Base-by-base conservation (phyloP, 2,113 vertebrate genomes). In the Ophiodon elongatus region DNA sequence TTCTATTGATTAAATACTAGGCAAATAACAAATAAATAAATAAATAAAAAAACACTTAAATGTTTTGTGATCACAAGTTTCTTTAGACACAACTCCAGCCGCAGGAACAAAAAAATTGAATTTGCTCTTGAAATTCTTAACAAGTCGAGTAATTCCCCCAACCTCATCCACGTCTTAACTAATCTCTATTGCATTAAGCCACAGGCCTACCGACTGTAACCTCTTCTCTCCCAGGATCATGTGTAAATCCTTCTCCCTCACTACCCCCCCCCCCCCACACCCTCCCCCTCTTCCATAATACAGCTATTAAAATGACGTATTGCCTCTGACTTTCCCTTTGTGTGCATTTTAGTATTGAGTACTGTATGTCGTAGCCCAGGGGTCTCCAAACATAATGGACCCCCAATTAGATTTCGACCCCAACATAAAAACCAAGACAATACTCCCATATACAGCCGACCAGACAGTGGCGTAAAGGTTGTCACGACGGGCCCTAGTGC, bases 361-460 rank as follows among this genome's bases (percentile, higher is more conserved):
- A 25, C 54, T 54, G 23, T n/a, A 45, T 47, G 29, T 47, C 10
- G 14, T 17, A 25, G 35, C 72, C 76, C 41, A 54, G 45, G 50
- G 54, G 35, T 45, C 57, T 63, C 39, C 37, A 50, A 69, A 67
- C 0, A 4, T 31, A 39, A 68, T 77, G 60, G 33, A 35, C 47
- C 50, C 39, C 33, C 27, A 45, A 66, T 76, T 74, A 80, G 59
- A 71, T 78, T 74, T 62, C 69, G 47, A 84, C 14, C 57, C 52
- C 33, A 45, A 63, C 43, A 63, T 68, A 68, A 73, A 84, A 81
- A 59, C 13, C 62, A 47, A 63, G 23, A 74, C 47, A 80, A 15
- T 47, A 0, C 47, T 41, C 27, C 76, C 4, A 43, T 52, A 6
- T 50, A 17, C 47, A 41, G 39, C 39, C 39, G 39, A 41, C 39